Base-by-base conservation (phyloP, 1,140 invertebrate species). In the Grapholita molesta region DNA sequence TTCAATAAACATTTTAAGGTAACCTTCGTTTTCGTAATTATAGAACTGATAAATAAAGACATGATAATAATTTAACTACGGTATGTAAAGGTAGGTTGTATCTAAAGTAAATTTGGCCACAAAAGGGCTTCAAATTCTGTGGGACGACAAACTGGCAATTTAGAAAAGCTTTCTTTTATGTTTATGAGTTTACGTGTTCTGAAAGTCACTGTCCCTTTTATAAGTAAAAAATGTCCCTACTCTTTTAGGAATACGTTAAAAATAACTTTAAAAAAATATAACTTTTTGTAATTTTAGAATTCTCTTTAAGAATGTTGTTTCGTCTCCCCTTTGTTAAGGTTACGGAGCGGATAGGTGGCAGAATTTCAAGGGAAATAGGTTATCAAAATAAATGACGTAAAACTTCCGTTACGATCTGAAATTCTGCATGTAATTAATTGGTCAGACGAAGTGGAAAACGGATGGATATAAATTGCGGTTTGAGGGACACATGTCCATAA, bases 141-240 rank as follows among this genome's bases (percentile, higher is more conserved):
- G 82, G n/a, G n/a, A n/a, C 83, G 76, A 76, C 75, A 32, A 61
- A 61, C 79, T 82, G 76, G 86, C 81, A 85, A 86, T 84, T 85
- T 82, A 79, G 80, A 73, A 75, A 81, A 84, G 77, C 75, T 75
- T 78, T 80, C 78, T 88, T 88, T 87, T 83, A 86, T 85, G 84
- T 85, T 86, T 80, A 85, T 77, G 77, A 83, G 78, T 77, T 86
- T 87, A 87, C 84, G 86, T 89, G 86, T 79, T 71, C 75, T 79
- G 85, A 79, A 85, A 88, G 74, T 80, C 82, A 80, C 77, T 77
- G 74, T 74, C 72, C 73, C 76, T 78, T 72, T 64, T 72, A 74
- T 68, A 72, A 66, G 64, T 53, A 66, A 66, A 71, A 73, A 68
- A 68, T 48, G 33, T 64, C 53, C 66, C 35, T 23, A 69, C 42